These are phyloP conservation scores for Cololabis saira DNA, from an alignment of 2,113 vertebrate species.

Conservation along the genomic window DNA sequence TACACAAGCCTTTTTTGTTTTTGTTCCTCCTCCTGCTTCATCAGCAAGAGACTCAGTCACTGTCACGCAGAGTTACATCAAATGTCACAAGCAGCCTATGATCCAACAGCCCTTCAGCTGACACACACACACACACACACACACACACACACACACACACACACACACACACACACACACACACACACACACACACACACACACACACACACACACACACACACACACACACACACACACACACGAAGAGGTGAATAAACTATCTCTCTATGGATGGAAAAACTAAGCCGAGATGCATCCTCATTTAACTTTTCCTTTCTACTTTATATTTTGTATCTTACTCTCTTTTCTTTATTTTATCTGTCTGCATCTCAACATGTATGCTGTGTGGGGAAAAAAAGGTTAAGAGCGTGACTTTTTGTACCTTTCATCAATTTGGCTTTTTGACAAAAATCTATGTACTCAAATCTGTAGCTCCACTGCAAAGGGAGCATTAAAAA, in stretches of 20 bases:
- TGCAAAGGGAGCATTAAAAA: background rate
- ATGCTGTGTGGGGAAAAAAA: no score
- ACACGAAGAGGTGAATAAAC: no score
- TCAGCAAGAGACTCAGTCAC: constrained; percentile 50
- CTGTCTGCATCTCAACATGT: no score
- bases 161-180: no score
- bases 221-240: background rate
- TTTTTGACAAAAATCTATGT: background rate
- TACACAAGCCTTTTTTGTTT: constrained; percentile 14
- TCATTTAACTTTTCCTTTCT: background rate
- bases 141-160: no score
- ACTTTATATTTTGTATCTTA: background rate
- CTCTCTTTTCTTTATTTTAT: no score
- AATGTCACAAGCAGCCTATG: constrained; percentile 53
- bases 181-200: constrained; percentile 2
- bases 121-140: constrained; percentile 6
- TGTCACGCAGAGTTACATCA: constrained; percentile 56
- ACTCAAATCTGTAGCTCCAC: background rate
- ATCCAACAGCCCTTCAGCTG: constrained; percentile 13
- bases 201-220: constrained; percentile 15
- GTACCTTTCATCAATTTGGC: background rate
- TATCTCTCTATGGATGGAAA: no score
- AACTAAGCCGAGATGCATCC: no score
- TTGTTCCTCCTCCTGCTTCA: constrained; percentile 37
- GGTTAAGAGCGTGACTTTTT: background rate